These are phyloP conservation scores for Eulimnadia texana DNA, from an alignment of 1,140 invertebrate species.

Conservation along the genomic window DNA sequence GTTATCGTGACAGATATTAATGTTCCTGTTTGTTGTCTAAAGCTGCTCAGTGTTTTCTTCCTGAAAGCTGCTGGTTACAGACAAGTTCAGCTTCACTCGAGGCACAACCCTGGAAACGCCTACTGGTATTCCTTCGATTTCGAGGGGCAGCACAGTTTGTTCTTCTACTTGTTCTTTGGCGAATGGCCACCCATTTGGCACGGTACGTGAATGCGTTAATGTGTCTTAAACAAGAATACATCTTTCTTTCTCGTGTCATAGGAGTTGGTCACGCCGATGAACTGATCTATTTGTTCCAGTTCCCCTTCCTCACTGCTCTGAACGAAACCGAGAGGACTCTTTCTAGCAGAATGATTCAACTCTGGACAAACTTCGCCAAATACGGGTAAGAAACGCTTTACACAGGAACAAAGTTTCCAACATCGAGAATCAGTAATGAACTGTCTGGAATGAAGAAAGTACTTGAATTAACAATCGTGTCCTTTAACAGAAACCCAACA, in stretches of 20 bases:
- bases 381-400: slow-evolving; percentile 16
- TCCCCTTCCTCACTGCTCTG: slow-evolving; percentile 3
- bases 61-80: slow-evolving; percentile 8
- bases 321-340: slow-evolving; percentile 15
- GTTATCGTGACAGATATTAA: not conserved
- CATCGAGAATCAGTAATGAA: not conserved
- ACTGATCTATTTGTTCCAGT: slow-evolving; percentile 20
- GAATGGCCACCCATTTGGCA: not conserved
- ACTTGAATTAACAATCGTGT: not conserved
- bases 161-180: not conserved
- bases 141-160: not conserved
- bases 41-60: slow-evolving; percentile 10
- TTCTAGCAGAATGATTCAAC: slow-evolving; percentile 16
- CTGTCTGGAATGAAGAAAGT: not conserved
- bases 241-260: not conserved
- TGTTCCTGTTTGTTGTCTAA: not conserved
- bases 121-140: slow-evolving; percentile 16
- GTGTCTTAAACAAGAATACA: not conserved
- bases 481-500: slow-evolving; percentile 10
- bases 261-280: slow-evolving; percentile 22
- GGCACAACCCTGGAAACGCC: slow-evolving; percentile 1
- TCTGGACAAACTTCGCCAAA: slow-evolving; percentile 20
- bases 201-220: slow-evolving; percentile 4
- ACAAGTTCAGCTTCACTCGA: slow-evolving; percentile 3
- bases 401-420: not conserved